A percentile compares a stretch with the other conserved stretches of the same genome.
phyloP scores from a whole-genome alignment of 1,140 invertebrate species.

The Trachymyrmex cornetzi region DNA sequence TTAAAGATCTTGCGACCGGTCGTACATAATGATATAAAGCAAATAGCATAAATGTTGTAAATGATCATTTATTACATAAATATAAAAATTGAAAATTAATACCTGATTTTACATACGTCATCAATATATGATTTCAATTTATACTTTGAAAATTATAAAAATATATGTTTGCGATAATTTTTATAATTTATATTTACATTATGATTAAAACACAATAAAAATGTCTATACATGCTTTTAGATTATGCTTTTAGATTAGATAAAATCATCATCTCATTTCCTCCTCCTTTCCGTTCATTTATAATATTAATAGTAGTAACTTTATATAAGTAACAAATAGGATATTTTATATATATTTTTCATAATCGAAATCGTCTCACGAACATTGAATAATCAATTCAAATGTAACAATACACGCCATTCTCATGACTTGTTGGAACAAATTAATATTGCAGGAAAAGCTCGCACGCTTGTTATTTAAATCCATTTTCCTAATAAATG shows the following conservation, averaged over 20 bases:
- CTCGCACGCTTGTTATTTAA: conserved; percentile 10
- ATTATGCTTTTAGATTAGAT: neutral
- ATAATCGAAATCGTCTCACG: neutral
- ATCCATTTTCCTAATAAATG: conserved; percentile 11
- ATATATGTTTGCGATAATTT: neutral
- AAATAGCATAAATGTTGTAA: neutral
- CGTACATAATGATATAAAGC: conserved; percentile 2
- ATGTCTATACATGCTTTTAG: neutral
- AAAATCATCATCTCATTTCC: neutral
- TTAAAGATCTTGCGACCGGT: conserved; percentile 8
- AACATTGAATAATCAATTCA: neutral
- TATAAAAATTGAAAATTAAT: neutral
- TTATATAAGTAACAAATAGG: neutral
- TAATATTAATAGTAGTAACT: too few relatives aligned
- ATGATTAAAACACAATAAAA: neutral
- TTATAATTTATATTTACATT: neutral
- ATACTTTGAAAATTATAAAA: neutral
- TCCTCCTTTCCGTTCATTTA: neutral
- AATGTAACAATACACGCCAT: neutral
- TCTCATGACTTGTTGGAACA: conserved; percentile 6
- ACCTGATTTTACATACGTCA: neutral
- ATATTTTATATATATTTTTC: neutral
- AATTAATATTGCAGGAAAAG: neutral
- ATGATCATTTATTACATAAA: neutral
- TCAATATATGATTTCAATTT: neutral